Conservation (phyloP, 2,113 vertebrate genomes). For the Lucifuga dentata region DNA sequence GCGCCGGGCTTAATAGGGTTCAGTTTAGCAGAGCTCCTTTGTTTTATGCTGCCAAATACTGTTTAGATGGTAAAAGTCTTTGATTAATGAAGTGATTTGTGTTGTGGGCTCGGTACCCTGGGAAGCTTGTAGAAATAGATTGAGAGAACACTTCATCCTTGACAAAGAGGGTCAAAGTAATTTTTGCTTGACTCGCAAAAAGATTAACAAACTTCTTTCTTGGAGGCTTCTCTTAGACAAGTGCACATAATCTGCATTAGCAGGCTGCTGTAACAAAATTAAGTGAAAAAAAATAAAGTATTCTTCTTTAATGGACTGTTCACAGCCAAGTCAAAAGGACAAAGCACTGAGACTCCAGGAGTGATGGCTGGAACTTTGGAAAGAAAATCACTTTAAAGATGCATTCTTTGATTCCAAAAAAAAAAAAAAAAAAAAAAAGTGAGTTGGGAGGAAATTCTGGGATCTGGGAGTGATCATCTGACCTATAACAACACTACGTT, state of each 20-base stretch:
- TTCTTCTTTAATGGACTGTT: slow-evolving; percentile 5
- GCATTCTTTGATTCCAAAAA: no score
- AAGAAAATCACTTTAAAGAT: no score
- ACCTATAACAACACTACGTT: no score
- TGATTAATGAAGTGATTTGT: slow-evolving; percentile 71
- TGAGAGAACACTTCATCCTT: slow-evolving; percentile 44
- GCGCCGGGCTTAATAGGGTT: slow-evolving; percentile 47
- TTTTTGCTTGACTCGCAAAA: slow-evolving; percentile 31
- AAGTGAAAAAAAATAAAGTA: slow-evolving; percentile 12
- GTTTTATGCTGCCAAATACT: slow-evolving; percentile 65
- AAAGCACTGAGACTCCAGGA: not conserved
- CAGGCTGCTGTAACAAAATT: slow-evolving; percentile 20
- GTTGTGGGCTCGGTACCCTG: slow-evolving; percentile 45
- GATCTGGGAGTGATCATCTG: no score
- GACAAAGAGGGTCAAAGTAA: slow-evolving; percentile 68
- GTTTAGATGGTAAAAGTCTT: slow-evolving; percentile 62
- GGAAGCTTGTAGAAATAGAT: slow-evolving; percentile 38
- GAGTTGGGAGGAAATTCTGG: no score
- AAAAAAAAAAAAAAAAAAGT: no score
- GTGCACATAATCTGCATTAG: slow-evolving; percentile 32
- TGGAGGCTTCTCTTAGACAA: slow-evolving; percentile 23
- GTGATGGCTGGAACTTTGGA: slow-evolving; percentile 7
- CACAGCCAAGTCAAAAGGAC: slow-evolving; percentile 15
- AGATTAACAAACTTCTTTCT: slow-evolving; percentile 55
- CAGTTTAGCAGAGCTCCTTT: slow-evolving; percentile 39